Evolutionary conservation across 2,888 invertebrate genomes (phyloP), one percentile per base, ranked within the genome.

Genomic region (Heliconius sara): DNA sequence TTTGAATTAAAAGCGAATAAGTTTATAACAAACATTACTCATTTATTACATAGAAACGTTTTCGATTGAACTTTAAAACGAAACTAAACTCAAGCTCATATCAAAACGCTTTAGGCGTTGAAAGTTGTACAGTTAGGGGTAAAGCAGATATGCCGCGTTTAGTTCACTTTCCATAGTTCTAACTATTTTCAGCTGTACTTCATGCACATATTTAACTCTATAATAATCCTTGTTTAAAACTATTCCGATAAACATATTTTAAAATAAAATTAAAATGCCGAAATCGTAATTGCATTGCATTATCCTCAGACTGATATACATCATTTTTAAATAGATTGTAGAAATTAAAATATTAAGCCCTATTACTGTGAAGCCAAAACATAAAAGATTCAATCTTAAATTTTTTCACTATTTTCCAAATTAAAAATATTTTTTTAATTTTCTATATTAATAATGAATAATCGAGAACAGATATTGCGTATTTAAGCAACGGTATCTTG

Each of bases 61-160:
- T 68, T n/a, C 13, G n/a, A 68, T 68, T n/a, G n/a, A 68, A 68
- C 68, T 43, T n/a, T 68, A 68, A 68, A 68, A 25, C n/a, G n/a
- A 12, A 13, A 68, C 39, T 43, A 68, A 68, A 68, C 25, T 39
- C 68, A 43, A 68, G 43, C 68, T 68, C 25, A 43, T 68, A 68
- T 68, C 16, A 39, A 68, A 39, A 43, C 68, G 68, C 68, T 43
- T 43, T n/a, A 25, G 68, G 68, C 68, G 68, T 43, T 5, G n/a
- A 68, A 68, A 43, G 39, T 68, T 68, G 39, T 68, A n/a, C n/a
- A 68, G 67, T n/a, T 43, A 16, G 19, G 39, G 6, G 25, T 67
- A 67, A 34, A 68, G 39, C 68, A 68, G 66, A 68, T 68, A 68
- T 68, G 43, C 68, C 43, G 13, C 25, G 43, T 39, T 68, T 68